Conservation (phyloP, 1,140 invertebrate species). For the Zophobas morio region DNA sequence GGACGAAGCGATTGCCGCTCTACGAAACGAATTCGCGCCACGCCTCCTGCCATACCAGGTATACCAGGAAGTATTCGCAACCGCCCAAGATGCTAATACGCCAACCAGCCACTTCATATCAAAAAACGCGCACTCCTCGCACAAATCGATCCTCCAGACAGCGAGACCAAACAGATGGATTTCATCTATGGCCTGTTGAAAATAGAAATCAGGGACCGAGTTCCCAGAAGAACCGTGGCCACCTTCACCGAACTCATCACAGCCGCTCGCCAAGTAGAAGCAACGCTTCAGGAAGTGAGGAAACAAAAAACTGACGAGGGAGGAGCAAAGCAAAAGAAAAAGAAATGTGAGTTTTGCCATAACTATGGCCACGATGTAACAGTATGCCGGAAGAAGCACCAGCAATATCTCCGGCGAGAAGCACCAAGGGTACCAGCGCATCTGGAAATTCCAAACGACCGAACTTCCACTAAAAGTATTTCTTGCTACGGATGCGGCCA, state of each 20-base stretch:
- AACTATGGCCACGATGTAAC: too few species aligned
- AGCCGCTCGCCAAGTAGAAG: neutral
- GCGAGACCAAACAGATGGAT: constrained; percentile 3
- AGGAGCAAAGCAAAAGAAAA: too few species aligned
- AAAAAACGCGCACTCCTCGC: constrained; percentile 3
- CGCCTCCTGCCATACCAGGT: neutral
- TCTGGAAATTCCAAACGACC: too few species aligned
- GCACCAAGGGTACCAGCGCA: too few species aligned
- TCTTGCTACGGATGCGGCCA: too few species aligned
- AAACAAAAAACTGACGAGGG: too few species aligned
- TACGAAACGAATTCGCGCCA: constrained; percentile 27
- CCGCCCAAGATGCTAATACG: neutral
- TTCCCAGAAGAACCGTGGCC: neutral
- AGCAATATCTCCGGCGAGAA: too few species aligned
- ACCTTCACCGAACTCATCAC: neutral
- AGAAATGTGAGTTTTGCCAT: too few species aligned
- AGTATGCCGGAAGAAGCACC: too few species aligned
- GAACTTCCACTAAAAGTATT: too few species aligned
- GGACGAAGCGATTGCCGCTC: neutral
- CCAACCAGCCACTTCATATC: constrained; percentile 8
- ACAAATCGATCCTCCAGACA: neutral
- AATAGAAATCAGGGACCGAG: constrained; percentile 14
- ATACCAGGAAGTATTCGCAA: constrained; percentile 19
- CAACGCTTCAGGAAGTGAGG: too few species aligned
- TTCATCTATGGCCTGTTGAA: constrained; percentile 7